Conservation (phyloP, 2,888 invertebrate species). For the Crocallis elinguaria region DNA sequence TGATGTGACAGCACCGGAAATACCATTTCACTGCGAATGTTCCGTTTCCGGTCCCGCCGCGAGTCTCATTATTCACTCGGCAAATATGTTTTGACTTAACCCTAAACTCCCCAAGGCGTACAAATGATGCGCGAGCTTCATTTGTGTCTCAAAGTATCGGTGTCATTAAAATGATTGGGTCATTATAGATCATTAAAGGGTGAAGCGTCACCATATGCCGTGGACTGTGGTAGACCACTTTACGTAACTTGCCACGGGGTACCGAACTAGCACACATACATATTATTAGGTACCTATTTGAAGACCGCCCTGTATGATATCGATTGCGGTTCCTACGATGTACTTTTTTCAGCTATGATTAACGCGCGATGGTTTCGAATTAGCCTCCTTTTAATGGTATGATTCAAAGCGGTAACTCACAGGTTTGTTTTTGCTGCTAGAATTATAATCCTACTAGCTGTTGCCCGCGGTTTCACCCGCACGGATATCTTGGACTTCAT, state of each 20-base stretch:
- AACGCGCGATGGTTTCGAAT: slow-evolving; percentile 9
- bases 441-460: not conserved
- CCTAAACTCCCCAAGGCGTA: slow-evolving; percentile 63
- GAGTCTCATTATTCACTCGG: slow-evolving; percentile 79
- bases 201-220: slow-evolving; percentile 55
- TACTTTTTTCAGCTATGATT: slow-evolving; percentile 18
- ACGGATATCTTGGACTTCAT: too few species aligned
- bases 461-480: too few species aligned
- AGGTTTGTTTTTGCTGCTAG: not conserved
- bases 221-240: slow-evolving; percentile 17
- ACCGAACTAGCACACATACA: slow-evolving; percentile 26
- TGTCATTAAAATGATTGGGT: slow-evolving; percentile 63
- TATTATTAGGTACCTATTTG: slow-evolving; percentile 3
- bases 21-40: slow-evolving; percentile 74
- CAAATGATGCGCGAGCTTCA: slow-evolving; percentile 44
- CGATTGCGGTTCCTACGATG: slow-evolving; percentile 24
- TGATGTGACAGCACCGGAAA: slow-evolving; percentile 70
- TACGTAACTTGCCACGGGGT: slow-evolving; percentile 25
- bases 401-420: slow-evolving; percentile 1
- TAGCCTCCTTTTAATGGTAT: slow-evolving; percentile 6
- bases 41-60: slow-evolving; percentile 69
- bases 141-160: slow-evolving; percentile 39
- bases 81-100: slow-evolving; percentile 81
- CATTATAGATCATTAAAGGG: slow-evolving; percentile 72
- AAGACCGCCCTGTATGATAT: slow-evolving; percentile 18